Conservation (phyloP, 1,140 invertebrate species). For the Luehdorfia chinensis region DNA sequence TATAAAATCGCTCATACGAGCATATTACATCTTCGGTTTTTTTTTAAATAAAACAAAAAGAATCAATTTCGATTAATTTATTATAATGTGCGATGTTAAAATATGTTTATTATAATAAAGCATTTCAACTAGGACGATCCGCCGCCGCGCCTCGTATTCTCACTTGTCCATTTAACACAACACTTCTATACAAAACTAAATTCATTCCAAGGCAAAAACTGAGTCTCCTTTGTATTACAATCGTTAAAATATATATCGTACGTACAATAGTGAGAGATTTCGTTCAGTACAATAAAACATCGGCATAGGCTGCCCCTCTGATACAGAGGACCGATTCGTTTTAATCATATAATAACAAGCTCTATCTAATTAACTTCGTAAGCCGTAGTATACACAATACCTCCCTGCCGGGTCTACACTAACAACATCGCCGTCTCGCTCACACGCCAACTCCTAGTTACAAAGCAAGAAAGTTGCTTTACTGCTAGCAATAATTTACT, state of each 20-base stretch:
- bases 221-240: conserved; percentile 40
- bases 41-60: conserved; percentile 41
- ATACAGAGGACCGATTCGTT: conserved; percentile 65
- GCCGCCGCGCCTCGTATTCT: conserved; percentile 31
- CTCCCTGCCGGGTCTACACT: background rate
- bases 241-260: conserved; percentile 31
- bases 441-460: conserved; percentile 9
- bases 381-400: conserved; percentile 43
- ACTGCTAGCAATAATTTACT: too few species aligned
- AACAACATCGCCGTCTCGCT: conserved; percentile 10
- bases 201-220: conserved; percentile 44
- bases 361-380: conserved; percentile 59
- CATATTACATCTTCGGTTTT: too few species aligned
- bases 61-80: conserved; percentile 73
- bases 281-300: conserved; percentile 48
- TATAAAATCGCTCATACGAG: too few species aligned
- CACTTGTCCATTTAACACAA: conserved; percentile 46
- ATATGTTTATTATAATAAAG: conserved; percentile 74
- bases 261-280: conserved; percentile 45
- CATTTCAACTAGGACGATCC: conserved; percentile 60
- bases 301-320: conserved; percentile 55
- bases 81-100: conserved; percentile 77
- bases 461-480: conserved; percentile 10
- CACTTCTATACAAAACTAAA: conserved; percentile 50
- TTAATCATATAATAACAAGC: conserved; percentile 64